These are phyloP conservation scores for Pectinophora gossypiella DNA, from an alignment of 1,140 invertebrate genomes.

Conservation along the genomic window DNA sequence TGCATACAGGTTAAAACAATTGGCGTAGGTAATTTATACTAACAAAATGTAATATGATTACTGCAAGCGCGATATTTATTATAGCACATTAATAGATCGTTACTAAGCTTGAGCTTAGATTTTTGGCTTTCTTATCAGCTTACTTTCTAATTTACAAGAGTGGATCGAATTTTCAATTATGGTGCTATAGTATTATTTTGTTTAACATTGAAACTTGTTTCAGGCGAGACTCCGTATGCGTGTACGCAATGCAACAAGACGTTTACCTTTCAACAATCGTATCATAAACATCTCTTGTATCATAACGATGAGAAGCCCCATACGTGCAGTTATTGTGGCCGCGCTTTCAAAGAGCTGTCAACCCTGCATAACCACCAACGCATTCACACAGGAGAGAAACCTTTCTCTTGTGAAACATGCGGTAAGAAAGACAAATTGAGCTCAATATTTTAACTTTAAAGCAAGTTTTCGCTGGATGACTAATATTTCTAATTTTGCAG, in stretches of 20 bases:
- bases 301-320: conserved; percentile 92
- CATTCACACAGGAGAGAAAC: conserved; percentile 93
- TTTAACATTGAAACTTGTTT: conserved; percentile 16
- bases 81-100: no score
- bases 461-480: neutral
- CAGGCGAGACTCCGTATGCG: conserved; percentile 91
- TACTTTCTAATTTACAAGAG: neutral
- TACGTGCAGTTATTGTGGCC: conserved; percentile 85
- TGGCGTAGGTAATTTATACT: conserved; percentile 64
- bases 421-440: conserved; percentile 74
- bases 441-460: neutral
- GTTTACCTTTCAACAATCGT: conserved; percentile 94
- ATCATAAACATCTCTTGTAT: conserved; percentile 92
- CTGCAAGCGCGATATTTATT: no score
- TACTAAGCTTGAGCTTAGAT: no score
- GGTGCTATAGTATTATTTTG: neutral
- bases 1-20: conserved; percentile 81
- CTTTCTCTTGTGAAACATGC: conserved; percentile 93
- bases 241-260: conserved; percentile 91
- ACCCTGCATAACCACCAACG: conserved; percentile 92
- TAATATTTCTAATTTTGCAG: conserved; percentile 69
- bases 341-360: conserved; percentile 91
- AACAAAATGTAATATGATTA: no score
- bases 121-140: no score
- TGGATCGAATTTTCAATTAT: neutral